Conservation (phyloP, 2,113 vertebrate genomes). For the Hypocryptadius cinnamomeus region DNA sequence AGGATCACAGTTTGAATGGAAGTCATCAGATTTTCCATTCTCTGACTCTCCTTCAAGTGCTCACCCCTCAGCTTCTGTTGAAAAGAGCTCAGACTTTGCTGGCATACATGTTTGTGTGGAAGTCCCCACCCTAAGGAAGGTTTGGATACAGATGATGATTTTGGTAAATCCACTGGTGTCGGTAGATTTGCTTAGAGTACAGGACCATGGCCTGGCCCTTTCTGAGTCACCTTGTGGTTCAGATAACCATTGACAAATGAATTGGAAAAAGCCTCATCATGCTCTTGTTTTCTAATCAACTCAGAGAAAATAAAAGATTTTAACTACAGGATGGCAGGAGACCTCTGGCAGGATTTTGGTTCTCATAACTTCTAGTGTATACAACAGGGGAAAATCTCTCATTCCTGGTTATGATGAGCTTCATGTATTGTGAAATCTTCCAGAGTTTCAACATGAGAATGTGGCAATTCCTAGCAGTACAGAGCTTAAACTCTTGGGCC, state of each 20-base stretch:
- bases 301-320: not conserved
- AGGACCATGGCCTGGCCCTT: not conserved
- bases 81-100: not conserved
- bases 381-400: not conserved
- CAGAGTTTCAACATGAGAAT: constrained; percentile 3
- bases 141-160: not conserved
- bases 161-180: not conserved
- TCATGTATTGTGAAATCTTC: constrained; percentile 16
- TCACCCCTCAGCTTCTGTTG: not conserved
- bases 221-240: not conserved
- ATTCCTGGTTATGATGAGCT: not conserved
- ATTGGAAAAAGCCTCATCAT: not conserved
- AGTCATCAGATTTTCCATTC: not conserved
- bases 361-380: not conserved
- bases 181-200: not conserved
- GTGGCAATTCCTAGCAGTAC: not conserved
- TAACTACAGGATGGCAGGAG: not conserved
- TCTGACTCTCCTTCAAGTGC: not conserved
- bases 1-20: not conserved
- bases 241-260: not conserved
- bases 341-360: not conserved
- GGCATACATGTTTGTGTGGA: not conserved
- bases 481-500: not conserved
- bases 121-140: not conserved
- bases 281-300: not conserved